Evolutionary conservation across 1,140 invertebrate species (phyloP).

Genomic region (Camponotus pennsylvanicus): DNA sequence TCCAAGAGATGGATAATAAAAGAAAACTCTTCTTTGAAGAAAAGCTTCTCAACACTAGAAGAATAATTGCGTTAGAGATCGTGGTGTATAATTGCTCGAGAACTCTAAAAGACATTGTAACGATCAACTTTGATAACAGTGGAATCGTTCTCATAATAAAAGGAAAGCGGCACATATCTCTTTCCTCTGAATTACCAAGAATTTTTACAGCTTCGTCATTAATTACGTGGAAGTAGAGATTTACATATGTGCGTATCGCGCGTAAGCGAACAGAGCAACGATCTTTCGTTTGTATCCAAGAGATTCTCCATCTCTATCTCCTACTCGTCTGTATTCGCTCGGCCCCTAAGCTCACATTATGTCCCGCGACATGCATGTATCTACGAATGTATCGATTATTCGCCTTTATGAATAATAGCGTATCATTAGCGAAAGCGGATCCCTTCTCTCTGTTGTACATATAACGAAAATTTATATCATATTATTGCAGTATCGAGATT

Average conservation of each 20-base stretch:
- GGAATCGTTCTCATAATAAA: not conserved
- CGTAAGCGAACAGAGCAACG: slow-evolving; percentile 53
- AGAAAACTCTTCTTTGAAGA: not conserved
- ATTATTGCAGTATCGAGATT: slow-evolving; percentile 55
- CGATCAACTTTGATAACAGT: slow-evolving; percentile 19
- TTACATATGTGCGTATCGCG: slow-evolving; percentile 51
- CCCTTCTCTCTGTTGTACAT: slow-evolving; percentile 68
- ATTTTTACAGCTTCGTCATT: slow-evolving; percentile 77
- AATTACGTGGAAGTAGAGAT: slow-evolving; percentile 61
- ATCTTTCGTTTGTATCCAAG: not conserved
- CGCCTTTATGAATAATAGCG: slow-evolving; percentile 71
- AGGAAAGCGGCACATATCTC: not conserved
- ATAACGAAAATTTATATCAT: slow-evolving; percentile 57
- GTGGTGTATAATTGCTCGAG: slow-evolving; percentile 25
- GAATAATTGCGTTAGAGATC: not conserved
- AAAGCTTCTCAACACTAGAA: not conserved
- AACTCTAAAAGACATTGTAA: slow-evolving; percentile 34
- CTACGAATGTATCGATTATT: slow-evolving; percentile 70
- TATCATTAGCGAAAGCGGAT: slow-evolving; percentile 58
- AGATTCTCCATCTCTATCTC: slow-evolving; percentile 13
- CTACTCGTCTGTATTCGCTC: slow-evolving; percentile 43
- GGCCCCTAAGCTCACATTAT: slow-evolving; percentile 59
- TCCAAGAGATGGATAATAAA: not conserved
- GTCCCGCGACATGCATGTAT: slow-evolving; percentile 69
- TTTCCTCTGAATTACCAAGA: slow-evolving; percentile 65